Conservation (phyloP, 2,888 invertebrate genomes). For the Aleiodes testaceus region DNA sequence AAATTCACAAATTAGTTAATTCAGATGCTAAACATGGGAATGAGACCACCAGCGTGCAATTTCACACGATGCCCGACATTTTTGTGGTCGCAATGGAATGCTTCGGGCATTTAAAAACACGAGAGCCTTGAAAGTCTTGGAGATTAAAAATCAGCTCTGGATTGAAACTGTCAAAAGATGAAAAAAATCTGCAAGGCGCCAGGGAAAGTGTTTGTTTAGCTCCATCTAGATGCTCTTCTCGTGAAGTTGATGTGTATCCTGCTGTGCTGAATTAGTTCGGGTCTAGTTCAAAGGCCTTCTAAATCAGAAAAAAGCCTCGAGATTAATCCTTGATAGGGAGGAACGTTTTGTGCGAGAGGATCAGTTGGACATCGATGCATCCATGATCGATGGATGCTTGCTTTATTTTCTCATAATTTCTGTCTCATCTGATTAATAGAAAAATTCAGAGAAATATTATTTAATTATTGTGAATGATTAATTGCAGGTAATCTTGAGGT, state of each 20-base stretch:
- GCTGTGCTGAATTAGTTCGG: constrained; percentile 55
- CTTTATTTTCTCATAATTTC: neutral
- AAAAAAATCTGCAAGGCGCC: constrained; percentile 40
- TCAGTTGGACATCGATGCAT: constrained; percentile 3
- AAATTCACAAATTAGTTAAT: neutral
- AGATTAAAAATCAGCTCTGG: constrained; percentile 54
- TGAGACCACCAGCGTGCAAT: constrained; percentile 55
- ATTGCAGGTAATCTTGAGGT: no score
- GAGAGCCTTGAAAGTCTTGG: constrained; percentile 32
- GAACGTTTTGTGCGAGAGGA: constrained; percentile 3
- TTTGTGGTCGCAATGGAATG: constrained; percentile 58
- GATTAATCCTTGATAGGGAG: constrained; percentile 11
- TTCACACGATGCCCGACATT: constrained; percentile 61
- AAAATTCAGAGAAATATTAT: no score
- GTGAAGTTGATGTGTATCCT: constrained; percentile 48
- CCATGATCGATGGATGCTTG: constrained; percentile 16
- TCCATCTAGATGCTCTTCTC: constrained; percentile 41
- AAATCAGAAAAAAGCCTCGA: neutral
- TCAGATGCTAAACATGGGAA: constrained; percentile 33
- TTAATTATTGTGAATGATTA: no score
- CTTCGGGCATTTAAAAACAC: neutral
- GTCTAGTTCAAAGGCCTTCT: constrained; percentile 25
- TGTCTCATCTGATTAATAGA: neutral
- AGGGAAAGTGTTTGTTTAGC: constrained; percentile 57
- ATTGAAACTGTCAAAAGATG: constrained; percentile 6